Conservation (phyloP, 2,113 vertebrate genomes). For the Edolisoma coerulescens region DNA sequence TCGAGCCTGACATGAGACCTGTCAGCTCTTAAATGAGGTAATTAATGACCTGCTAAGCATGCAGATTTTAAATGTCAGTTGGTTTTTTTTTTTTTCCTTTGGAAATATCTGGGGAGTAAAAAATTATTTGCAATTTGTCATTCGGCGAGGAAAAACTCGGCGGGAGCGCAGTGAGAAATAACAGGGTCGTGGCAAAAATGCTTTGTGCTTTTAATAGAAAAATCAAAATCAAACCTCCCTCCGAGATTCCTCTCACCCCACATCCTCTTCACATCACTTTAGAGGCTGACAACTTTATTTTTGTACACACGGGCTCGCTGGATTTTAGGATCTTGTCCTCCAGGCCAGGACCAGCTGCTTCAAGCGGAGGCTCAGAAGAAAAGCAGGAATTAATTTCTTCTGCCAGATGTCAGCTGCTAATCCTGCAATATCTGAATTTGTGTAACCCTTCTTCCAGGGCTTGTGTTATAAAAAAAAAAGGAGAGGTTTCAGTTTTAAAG, state of each 20-base stretch:
- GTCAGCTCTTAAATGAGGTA: slow-evolving; percentile 43
- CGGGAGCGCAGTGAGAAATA: background rate
- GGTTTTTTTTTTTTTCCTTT: background rate
- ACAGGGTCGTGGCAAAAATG: background rate
- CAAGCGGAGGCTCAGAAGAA: background rate
- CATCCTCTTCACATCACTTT: background rate
- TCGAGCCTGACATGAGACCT: background rate
- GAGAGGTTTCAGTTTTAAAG: background rate
- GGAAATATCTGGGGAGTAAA: background rate
- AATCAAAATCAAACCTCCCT: background rate
- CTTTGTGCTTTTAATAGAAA: background rate
- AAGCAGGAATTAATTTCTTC: background rate
- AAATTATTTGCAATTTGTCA: slow-evolving; percentile 9
- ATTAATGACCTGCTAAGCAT: slow-evolving; percentile 11
- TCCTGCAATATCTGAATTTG: background rate
- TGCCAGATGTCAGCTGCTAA: background rate
- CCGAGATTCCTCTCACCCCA: background rate
- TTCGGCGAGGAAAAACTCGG: background rate
- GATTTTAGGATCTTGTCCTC: background rate
- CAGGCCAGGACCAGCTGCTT: background rate
- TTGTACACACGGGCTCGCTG: fast-evolving
- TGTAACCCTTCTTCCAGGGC: background rate
- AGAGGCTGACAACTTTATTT: background rate
- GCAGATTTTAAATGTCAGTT: slow-evolving; percentile 21
- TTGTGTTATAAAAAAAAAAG: background rate